Conservation (phyloP, 2,113 vertebrate species). For the Leucoraja erinaceus region DNA sequence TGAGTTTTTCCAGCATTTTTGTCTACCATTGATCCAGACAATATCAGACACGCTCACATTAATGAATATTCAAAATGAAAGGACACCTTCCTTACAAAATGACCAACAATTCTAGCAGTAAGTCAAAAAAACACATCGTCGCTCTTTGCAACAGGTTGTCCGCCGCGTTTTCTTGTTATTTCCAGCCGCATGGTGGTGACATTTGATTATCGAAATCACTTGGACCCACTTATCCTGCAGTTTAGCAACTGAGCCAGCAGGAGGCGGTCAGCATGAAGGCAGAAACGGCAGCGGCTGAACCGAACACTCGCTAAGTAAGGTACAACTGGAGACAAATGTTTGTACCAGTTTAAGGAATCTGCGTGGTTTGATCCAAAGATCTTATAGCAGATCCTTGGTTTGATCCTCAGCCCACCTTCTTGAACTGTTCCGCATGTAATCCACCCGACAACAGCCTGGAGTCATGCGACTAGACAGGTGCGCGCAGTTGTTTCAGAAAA, state of each 20-base stretch:
- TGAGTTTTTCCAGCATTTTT: too few species aligned
- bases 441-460: not conserved
- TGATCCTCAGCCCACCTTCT: not conserved
- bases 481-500: not conserved
- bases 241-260: not conserved
- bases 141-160: not conserved
- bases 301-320: not conserved
- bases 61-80: not conserved
- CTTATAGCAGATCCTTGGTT: too few species aligned
- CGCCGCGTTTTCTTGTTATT: not conserved
- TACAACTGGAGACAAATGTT: not conserved
- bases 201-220: not conserved
- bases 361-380: not conserved
- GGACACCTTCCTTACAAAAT: not conserved
- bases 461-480: constrained; percentile 10
- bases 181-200: not conserved
- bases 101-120: not conserved
- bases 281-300: not conserved
- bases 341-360: not conserved
- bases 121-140: not conserved
- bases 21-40: not conserved
- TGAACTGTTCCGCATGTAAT: not conserved
- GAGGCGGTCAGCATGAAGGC: not conserved
- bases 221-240: not conserved
- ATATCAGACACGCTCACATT: not conserved